A percentile compares a stretch with the other conserved stretches of the same genome.
These are phyloP conservation scores for Drosophila kurseongensis DNA, from an alignment of 1,140 invertebrate species.

Conservation along the genomic window DNA sequence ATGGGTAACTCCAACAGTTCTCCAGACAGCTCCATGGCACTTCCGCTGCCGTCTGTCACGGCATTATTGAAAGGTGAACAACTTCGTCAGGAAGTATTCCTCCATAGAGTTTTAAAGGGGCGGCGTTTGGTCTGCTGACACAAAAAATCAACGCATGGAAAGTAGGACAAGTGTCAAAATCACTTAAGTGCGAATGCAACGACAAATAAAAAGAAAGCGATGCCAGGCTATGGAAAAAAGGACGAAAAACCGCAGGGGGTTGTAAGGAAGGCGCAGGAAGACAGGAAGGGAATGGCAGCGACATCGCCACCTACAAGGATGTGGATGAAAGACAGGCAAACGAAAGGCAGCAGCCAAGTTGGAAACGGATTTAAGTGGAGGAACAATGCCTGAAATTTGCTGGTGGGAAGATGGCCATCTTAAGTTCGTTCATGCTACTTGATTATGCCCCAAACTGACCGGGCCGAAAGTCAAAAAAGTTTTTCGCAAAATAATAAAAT, in stretches of 20 bases:
- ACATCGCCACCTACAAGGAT: conserved; percentile 55
- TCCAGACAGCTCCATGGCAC: conserved; percentile 33
- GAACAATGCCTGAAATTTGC: conserved; percentile 61
- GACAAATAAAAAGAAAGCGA: conserved; percentile 78
- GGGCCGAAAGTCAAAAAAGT: too few species aligned
- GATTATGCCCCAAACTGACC: conserved; percentile 48
- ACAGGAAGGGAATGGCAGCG: conserved; percentile 25
- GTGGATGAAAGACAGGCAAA: conserved; percentile 35
- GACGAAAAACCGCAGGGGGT: conserved; percentile 13
- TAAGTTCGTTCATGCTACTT: conserved; percentile 59
- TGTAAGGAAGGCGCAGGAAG: conserved; percentile 7
- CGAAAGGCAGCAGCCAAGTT: conserved; percentile 60
- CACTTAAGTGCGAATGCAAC: conserved; percentile 79
- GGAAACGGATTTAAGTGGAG: conserved; percentile 78
- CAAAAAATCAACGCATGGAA: conserved; percentile 81
- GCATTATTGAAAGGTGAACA: conserved; percentile 79
- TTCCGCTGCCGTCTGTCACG: conserved; percentile 35
- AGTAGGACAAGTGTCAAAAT: conserved; percentile 81
- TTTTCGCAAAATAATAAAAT: too few species aligned
- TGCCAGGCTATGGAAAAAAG: conserved; percentile 25
- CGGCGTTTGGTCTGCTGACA: conserved; percentile 57
- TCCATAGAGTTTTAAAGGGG: conserved; percentile 11
- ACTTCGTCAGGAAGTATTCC: conserved; percentile 55
- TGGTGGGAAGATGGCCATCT: conserved; percentile 19
- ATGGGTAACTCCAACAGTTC: conserved; percentile 34